Base-by-base conservation (phyloP, 1,140 invertebrate species). In the Aphidius ervi region DNA sequence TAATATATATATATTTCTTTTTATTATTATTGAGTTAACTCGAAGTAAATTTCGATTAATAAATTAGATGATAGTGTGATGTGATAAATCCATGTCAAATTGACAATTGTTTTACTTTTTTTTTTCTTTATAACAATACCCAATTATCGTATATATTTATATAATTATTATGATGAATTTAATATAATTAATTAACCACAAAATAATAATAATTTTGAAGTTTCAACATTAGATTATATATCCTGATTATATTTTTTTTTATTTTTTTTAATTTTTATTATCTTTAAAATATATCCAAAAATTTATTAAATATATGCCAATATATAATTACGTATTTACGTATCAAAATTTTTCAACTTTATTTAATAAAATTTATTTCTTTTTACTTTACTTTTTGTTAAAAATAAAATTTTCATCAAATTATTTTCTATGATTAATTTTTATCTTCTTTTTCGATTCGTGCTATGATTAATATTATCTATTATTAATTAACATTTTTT, bases 171-270 rank as follows among this genome's bases (percentile, higher is more conserved):
- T 31, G 23, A 31, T 31, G 23, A 31, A 31, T 31, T 31, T 31
- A 31, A 31, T 31, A 31, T 1, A 31, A 31, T 31, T 31, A 31
- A 31, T 31, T 31, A 31, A 31, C 23, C 23, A 31, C 23, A 31
- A 43, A 43, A 46, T 46, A 47, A 43, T 16, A 31, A 46, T 46
- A 57, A 57, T 62, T 61, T 71, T 64, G 68, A 65, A 67, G 53
- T 61, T 66, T 68, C 62, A 71, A 73, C 65, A 49, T 65, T 59
- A 59, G 40, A 61, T 57, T 46, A 58, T 46, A 55, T 43, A 41
- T 46, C 47, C 53, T 54, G 43, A 39, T 37, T 54, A 8, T 43
- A 55, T 63, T 46, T 59, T 46, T 59, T 55, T 40, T 4, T 46
- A 47, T 47, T 53, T 45, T 57, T 20, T 5, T 52, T 46, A 56